A percentile compares a stretch with the other conserved stretches of the same genome.
Evolutionary conservation across 2,888 invertebrate genomes (phyloP).

Genomic region (Acronicta alni): DNA sequence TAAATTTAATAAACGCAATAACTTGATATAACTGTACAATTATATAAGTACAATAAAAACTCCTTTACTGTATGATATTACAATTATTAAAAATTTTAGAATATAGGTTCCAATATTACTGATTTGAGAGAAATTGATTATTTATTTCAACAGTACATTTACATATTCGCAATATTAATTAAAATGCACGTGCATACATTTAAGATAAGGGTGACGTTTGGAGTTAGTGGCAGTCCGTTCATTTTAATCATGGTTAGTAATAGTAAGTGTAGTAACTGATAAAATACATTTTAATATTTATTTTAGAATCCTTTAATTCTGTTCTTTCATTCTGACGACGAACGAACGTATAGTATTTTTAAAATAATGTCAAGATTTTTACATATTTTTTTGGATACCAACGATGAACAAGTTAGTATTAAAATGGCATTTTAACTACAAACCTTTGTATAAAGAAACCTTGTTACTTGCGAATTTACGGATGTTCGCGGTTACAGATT

Average conservation of each 20-base stretch:
- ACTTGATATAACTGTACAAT: neutral
- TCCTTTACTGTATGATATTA: too few relatives aligned
- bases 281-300: constrained; percentile 5
- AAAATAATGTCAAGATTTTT: too few relatives aligned
- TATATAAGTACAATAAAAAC: constrained; percentile 4
- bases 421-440: too few relatives aligned
- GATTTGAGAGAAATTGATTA: constrained; percentile 4
- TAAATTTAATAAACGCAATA: neutral
- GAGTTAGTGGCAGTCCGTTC: constrained; percentile 55
- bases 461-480: constrained; percentile 21
- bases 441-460: neutral
- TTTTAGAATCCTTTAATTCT: neutral
- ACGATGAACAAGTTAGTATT: too few relatives aligned
- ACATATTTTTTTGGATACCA: too few relatives aligned
- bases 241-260: constrained; percentile 69
- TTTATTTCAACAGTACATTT: constrained; percentile 54
- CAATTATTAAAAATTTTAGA: neutral
- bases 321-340: too few relatives aligned
- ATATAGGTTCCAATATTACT: neutral
- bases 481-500: constrained; percentile 58
- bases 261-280: neutral
- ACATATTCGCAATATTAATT: constrained; percentile 63
- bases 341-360: too few relatives aligned
- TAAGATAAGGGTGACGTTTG: constrained; percentile 74
- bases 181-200: constrained; percentile 57